These are phyloP conservation scores for Uromys caudimaculatus DNA, from an alignment of 2,797 vertebrate species.

Conservation along the genomic window DNA sequence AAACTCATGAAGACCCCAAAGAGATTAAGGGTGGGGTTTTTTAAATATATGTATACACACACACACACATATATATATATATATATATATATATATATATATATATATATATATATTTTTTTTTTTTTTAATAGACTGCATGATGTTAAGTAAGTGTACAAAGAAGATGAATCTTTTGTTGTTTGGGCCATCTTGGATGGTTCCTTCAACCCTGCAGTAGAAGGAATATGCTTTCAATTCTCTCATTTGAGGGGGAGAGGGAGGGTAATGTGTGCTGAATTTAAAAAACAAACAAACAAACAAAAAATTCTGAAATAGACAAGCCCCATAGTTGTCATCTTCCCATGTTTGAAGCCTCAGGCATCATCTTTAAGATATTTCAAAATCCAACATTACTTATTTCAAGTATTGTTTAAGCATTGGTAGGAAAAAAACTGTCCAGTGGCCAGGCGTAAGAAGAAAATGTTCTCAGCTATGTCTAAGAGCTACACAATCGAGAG, in stretches of 20 bases:
- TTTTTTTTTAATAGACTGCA: conserved; percentile 72
- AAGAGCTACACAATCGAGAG: background rate
- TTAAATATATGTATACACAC: background rate
- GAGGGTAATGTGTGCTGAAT: background rate
- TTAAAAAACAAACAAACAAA: background rate
- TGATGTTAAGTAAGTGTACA: conserved; percentile 50
- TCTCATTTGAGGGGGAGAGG: background rate
- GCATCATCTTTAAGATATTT: conserved; percentile 33
- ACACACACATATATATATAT: background rate
- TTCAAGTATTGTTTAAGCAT: conserved; percentile 17
- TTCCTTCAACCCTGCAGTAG: conserved; percentile 36
- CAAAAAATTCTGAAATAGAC: background rate
- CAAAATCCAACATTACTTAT: conserved; percentile 29
- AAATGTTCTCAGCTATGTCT: background rate
- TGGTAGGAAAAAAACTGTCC: background rate
- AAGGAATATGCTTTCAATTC: background rate
- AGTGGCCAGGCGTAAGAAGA: background rate
- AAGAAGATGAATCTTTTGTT: background rate
- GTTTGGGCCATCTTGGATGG: background rate
- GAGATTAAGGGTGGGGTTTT: conserved; percentile 84
- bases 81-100: too few relatives aligned
- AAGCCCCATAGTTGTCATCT: background rate
- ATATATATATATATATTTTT: too few relatives aligned
- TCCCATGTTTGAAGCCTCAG: background rate
- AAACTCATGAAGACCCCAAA: conserved; percentile 86